phyloP scores from a whole-genome alignment of 2,888 invertebrate species.

The Acheta domesticus region DNA sequence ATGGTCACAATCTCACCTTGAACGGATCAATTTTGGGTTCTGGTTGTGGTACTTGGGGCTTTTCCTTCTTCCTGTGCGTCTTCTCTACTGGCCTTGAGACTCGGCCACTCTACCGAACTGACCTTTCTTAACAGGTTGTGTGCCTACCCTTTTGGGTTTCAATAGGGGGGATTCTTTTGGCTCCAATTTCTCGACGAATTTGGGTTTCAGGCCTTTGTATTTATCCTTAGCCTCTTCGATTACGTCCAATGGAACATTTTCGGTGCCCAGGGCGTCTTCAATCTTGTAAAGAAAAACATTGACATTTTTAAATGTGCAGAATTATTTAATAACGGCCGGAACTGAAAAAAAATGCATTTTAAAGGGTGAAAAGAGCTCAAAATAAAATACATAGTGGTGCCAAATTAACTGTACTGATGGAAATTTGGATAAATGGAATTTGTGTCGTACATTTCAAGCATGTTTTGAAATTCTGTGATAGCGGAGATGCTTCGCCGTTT shows the following conservation, averaged over 20 bases:
- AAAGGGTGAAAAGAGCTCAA: background rate
- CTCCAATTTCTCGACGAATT: slow-evolving; percentile 7
- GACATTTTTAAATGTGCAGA: no score
- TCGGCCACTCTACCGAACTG: background rate
- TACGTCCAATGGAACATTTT: background rate
- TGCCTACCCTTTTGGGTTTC: slow-evolving; percentile 18
- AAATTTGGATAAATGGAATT: no score
- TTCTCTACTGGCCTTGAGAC: slow-evolving; percentile 10
- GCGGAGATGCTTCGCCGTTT: no score
- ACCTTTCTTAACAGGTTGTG: slow-evolving; percentile 2
- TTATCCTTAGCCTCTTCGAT: slow-evolving; percentile 7
- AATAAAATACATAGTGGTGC: no score
- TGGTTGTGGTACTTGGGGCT: background rate
- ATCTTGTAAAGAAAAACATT: background rate
- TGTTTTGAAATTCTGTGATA: no score
- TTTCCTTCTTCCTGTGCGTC: slow-evolving; percentile 18
- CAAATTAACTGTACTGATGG: no score
- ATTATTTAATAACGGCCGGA: background rate
- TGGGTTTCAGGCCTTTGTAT: background rate
- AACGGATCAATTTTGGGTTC: background rate
- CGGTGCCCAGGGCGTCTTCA: background rate
- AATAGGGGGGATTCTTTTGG: background rate
- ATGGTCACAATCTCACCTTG: background rate
- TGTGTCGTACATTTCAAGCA: no score
- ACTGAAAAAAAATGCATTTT: background rate